A percentile compares a stretch with the other conserved stretches of the same genome.
Evolutionary conservation across 2,797 vertebrate species (phyloP).

Genomic region (Sebastes reedi): DNA sequence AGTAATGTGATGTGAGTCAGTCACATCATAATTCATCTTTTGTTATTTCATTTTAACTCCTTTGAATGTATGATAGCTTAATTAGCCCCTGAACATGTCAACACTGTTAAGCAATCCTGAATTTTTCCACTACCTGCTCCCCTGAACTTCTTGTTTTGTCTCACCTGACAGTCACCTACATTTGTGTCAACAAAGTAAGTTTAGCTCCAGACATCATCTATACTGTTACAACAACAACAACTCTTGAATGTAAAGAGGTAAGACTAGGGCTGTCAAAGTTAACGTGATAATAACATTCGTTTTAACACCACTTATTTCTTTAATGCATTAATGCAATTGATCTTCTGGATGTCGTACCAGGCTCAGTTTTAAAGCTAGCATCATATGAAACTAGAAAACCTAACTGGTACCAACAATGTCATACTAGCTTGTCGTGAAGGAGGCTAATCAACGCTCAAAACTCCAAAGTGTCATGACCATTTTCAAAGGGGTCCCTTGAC

Average conservation of each 20-base stretch:
- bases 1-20: background rate
- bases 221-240: background rate
- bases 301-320: no score
- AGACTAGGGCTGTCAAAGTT: no score
- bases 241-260: background rate
- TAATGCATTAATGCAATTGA: no score
- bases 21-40: background rate
- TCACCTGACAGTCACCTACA: background rate
- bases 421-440: no score
- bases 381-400: no score
- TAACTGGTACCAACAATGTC: no score
- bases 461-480: no score
- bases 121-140: background rate
- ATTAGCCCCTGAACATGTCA: slow-evolving; percentile 1
- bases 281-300: no score
- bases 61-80: background rate
- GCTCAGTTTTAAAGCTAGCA: no score
- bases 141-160: background rate
- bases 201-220: background rate
- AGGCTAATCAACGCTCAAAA: no score
- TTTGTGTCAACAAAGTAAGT: background rate
- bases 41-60: background rate
- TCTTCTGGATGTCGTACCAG: no score
- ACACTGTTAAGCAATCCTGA: slow-evolving; percentile 10
- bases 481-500: no score